Percentiles rank a stretch among this genome's conserved stretches.
These are phyloP conservation scores for Iphiclides podalirius DNA, from an alignment of 2,888 invertebrate species.

Conservation along the genomic window DNA sequence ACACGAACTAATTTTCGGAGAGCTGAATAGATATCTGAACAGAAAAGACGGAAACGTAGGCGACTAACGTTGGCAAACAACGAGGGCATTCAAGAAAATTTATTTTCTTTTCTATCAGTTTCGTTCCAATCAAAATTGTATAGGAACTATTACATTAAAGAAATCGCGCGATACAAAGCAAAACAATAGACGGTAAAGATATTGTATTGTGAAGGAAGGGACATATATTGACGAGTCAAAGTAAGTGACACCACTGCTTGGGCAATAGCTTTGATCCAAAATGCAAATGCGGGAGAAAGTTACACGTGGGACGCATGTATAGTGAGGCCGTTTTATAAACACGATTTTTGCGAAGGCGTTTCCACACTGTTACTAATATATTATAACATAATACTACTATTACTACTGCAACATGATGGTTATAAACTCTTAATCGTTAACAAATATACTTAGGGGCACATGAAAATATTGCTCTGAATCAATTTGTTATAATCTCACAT, in stretches of 20 bases:
- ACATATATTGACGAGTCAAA: constrained; percentile 6
- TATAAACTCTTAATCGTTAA: too few species aligned
- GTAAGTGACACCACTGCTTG: constrained; percentile 25
- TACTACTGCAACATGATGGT: too few species aligned
- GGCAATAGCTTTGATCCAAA: constrained; percentile 35
- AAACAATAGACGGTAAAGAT: constrained; percentile 6
- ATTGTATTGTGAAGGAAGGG: constrained; percentile 7
- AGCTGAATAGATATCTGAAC: not conserved
- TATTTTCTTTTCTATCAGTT: not conserved
- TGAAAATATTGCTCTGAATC: too few species aligned
- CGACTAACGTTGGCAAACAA: not conserved
- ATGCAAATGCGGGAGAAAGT: constrained; percentile 58
- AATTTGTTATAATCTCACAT: too few species aligned
- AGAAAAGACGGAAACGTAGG: not conserved
- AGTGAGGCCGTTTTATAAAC: constrained; percentile 26
- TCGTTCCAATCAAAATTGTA: not conserved
- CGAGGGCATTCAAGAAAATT: not conserved
- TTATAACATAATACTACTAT: too few species aligned
- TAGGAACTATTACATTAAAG: not conserved
- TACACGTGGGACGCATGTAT: constrained; percentile 50
- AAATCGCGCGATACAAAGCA: not conserved
- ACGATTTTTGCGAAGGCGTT: constrained; percentile 26
- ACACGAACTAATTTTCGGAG: not conserved
- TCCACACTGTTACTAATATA: too few species aligned
- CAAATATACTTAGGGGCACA: too few species aligned